A percentile compares a stretch with the other conserved stretches of the same genome.
These are phyloP conservation scores for Lumbricus terrestris DNA, from an alignment of 2,888 invertebrate species.

Conservation along the genomic window DNA sequence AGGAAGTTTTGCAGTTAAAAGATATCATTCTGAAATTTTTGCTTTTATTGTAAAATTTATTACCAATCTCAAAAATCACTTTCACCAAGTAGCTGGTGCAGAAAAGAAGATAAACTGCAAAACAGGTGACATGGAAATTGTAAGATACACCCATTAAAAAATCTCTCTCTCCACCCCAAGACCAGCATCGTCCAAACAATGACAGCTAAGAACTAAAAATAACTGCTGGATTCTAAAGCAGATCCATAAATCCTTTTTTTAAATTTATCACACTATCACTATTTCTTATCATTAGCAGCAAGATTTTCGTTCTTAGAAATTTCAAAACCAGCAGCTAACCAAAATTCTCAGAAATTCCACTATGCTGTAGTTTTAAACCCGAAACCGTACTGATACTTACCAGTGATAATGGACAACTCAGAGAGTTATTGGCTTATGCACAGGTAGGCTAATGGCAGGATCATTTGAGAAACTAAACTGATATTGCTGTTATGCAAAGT, in stretches of 20 bases:
- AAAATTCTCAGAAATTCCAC: neutral
- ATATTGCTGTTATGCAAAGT: neutral
- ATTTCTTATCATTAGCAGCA: neutral
- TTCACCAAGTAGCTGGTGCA: neutral
- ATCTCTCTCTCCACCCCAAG: neutral
- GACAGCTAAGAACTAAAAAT: neutral
- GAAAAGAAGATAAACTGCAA: neutral
- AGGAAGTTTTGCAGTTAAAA: neutral
- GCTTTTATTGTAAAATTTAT: neutral
- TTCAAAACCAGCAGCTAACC: neutral
- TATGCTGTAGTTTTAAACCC: neutral
- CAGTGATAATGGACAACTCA: neutral
- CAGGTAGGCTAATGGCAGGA: no score
- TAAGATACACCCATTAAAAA: neutral
- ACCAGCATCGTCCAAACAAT: neutral
- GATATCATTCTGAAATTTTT: neutral
- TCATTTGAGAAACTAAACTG: neutral
- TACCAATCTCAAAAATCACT: neutral
- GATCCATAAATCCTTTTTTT: neutral
- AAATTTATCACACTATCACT: neutral
- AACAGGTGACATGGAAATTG: neutral
- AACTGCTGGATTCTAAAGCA: neutral
- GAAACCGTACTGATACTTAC: neutral
- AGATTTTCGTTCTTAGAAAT: neutral
- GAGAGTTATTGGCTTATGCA: neutral